Percentiles rank a stretch among this genome's conserved stretches.
Evolutionary conservation across 1,140 invertebrate genomes (phyloP).

Genomic region (Belonocnema kinseyi): DNA sequence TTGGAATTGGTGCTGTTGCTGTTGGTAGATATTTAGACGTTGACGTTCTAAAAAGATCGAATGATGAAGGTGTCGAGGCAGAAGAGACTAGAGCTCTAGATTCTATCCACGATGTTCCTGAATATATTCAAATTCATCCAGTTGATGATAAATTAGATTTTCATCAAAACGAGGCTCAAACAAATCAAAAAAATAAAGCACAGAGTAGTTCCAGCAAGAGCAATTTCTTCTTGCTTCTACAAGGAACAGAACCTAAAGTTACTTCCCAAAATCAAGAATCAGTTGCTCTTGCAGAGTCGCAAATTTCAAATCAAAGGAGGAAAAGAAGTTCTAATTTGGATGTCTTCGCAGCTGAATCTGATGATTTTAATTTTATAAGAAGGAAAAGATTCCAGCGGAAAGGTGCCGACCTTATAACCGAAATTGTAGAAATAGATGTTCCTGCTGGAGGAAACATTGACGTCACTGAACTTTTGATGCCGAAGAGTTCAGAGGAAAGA

Average conservation of each 20-base stretch:
- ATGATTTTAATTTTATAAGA: constrained; percentile 38
- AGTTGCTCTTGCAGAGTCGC: neutral
- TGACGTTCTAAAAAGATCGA: constrained; percentile 77
- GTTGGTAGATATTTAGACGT: constrained; percentile 84
- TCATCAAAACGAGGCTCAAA: too few species aligned
- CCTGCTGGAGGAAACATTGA: constrained; percentile 47
- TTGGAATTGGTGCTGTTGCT: constrained; percentile 86
- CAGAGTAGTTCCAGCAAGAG: too few species aligned
- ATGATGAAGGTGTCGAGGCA: constrained; percentile 69
- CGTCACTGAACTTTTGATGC: constrained; percentile 45
- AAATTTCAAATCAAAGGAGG: constrained; percentile 32
- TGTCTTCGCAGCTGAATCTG: constrained; percentile 8
- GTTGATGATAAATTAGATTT: too few species aligned
- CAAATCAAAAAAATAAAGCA: too few species aligned
- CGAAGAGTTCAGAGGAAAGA: constrained; percentile 24
- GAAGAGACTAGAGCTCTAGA: constrained; percentile 78
- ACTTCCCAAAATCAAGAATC: neutral
- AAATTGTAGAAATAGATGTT: constrained; percentile 68
- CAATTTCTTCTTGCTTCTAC: constrained; percentile 29
- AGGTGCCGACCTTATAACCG: constrained; percentile 61
- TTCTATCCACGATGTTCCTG: constrained; percentile 19
- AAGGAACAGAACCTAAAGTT: constrained; percentile 4
- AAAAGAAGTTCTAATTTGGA: constrained; percentile 26
- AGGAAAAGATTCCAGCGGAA: constrained; percentile 51
- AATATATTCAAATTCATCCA: neutral